These are phyloP conservation scores for Falco peregrinus DNA, from an alignment of 2,797 vertebrate species.

Conservation along the genomic window DNA sequence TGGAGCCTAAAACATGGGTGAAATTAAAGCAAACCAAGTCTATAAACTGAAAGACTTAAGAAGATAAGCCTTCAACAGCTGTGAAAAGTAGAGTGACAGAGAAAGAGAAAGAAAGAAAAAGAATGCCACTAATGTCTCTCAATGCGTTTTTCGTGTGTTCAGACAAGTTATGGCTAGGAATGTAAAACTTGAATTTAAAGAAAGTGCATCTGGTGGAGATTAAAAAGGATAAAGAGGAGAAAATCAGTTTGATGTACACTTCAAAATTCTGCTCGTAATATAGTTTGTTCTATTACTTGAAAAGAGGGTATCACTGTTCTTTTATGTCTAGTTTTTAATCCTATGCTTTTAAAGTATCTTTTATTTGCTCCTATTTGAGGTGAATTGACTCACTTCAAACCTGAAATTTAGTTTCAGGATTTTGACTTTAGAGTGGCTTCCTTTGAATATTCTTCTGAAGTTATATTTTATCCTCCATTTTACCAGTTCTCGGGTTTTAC, in stretches of 20 bases:
- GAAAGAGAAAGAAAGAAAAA: slow-evolving; percentile 30
- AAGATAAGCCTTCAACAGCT: slow-evolving; percentile 32
- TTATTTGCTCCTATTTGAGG: slow-evolving; percentile 70
- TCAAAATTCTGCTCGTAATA: slow-evolving; percentile 64
- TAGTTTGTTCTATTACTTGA: slow-evolving; percentile 60
- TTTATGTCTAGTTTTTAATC: slow-evolving; percentile 71
- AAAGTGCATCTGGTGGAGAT: slow-evolving; percentile 72
- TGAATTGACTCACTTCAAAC: slow-evolving; percentile 58
- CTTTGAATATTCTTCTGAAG: slow-evolving; percentile 62
- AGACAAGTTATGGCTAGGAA: slow-evolving; percentile 64
- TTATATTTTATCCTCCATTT: slow-evolving; percentile 45
- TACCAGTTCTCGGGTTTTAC: slow-evolving; percentile 24
- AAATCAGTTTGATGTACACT: slow-evolving; percentile 66
- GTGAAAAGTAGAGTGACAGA: slow-evolving; percentile 48
- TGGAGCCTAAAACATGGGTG: not conserved
- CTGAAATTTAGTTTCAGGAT: slow-evolving; percentile 40
- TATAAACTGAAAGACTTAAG: slow-evolving; percentile 17
- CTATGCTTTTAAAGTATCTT: slow-evolving; percentile 73
- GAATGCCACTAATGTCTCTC: slow-evolving; percentile 47
- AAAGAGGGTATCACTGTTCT: slow-evolving; percentile 47
- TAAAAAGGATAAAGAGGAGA: slow-evolving; percentile 67
- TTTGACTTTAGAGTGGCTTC: slow-evolving; percentile 44
- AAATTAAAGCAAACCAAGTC: slow-evolving; percentile 43
- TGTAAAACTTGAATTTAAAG: slow-evolving; percentile 70
- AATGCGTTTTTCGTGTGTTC: slow-evolving; percentile 52